Conservation (phyloP, 2,797 vertebrate genomes). For the Anableps anableps region DNA sequence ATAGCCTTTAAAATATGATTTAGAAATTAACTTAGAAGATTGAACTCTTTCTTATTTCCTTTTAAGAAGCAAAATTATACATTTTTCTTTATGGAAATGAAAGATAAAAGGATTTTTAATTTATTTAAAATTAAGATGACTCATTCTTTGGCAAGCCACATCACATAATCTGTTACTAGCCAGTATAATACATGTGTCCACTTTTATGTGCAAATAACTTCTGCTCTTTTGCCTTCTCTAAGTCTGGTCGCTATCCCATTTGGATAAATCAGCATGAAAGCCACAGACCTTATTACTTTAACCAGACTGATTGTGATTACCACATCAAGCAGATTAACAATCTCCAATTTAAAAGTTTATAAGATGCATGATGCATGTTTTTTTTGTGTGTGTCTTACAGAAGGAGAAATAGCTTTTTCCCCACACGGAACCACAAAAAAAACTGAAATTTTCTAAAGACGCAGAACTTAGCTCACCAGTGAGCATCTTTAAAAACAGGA, state of each 20-base stretch:
- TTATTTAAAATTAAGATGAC: constrained; percentile 22
- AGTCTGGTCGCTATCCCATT: constrained; percentile 30
- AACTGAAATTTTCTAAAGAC: constrained; percentile 70
- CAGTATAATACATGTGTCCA: constrained; percentile 10
- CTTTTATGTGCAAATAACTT: constrained; percentile 30
- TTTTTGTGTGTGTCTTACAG: constrained; percentile 29
- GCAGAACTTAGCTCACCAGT: constrained; percentile 82
- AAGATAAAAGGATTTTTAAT: neutral
- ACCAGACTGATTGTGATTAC: constrained; percentile 10
- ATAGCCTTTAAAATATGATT: neutral
- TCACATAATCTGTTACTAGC: constrained; percentile 3
- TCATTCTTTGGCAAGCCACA: constrained; percentile 5
- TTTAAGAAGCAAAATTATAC: neutral
- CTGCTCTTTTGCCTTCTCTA: neutral
- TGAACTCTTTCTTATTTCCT: neutral
- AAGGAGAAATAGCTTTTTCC: constrained; percentile 21
- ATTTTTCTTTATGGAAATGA: neutral
- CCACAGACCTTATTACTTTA: constrained; percentile 30
- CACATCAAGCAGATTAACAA: constrained; percentile 15
- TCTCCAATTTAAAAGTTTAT: constrained; percentile 5
- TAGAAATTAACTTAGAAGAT: neutral
- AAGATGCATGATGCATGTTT: neutral
- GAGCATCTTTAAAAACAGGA: constrained; percentile 72
- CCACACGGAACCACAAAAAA: neutral
- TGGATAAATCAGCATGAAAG: constrained; percentile 16